Conservation (phyloP, 2,113 vertebrate species). For the Phrynocephalus versicolor region DNA sequence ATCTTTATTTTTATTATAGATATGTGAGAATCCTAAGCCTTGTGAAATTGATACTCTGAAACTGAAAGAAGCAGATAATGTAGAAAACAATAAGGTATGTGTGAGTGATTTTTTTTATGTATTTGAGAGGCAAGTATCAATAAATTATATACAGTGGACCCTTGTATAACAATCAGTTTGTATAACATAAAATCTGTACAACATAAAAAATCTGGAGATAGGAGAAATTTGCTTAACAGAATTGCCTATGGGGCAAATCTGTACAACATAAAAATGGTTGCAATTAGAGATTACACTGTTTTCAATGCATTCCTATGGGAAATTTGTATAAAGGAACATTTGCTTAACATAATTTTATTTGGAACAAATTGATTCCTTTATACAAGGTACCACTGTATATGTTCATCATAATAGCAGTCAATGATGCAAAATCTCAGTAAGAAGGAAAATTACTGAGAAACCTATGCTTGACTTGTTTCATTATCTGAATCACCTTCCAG, state of each 20-base stretch:
- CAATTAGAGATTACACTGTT: too few species aligned
- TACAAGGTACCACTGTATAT: too few species aligned
- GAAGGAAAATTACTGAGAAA: slow-evolving; percentile 1
- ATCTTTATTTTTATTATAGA: slow-evolving; percentile 72
- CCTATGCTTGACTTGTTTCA: not conserved
- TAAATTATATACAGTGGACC: not conserved
- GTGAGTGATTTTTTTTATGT: slow-evolving; percentile 24
- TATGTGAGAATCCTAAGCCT: slow-evolving; percentile 93
- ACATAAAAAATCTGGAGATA: too few species aligned
- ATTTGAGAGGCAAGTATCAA: not conserved
- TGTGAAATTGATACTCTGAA: slow-evolving; percentile 97
- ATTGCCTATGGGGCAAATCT: too few species aligned
- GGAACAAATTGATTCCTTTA: too few species aligned
- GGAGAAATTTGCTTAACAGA: too few species aligned
- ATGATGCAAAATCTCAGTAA: not conserved
- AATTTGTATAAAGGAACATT: too few species aligned
- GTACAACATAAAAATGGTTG: too few species aligned
- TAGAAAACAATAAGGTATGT: slow-evolving; percentile 90
- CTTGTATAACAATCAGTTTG: not conserved
- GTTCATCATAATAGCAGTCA: not conserved
- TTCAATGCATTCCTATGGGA: too few species aligned
- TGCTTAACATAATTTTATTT: too few species aligned
- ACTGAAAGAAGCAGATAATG: slow-evolving; percentile 94
- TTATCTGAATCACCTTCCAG: fast-evolving
- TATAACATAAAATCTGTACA: too few species aligned